phyloP scores from a whole-genome alignment of 1,140 invertebrate genomes.

The Achroia grisella region DNA sequence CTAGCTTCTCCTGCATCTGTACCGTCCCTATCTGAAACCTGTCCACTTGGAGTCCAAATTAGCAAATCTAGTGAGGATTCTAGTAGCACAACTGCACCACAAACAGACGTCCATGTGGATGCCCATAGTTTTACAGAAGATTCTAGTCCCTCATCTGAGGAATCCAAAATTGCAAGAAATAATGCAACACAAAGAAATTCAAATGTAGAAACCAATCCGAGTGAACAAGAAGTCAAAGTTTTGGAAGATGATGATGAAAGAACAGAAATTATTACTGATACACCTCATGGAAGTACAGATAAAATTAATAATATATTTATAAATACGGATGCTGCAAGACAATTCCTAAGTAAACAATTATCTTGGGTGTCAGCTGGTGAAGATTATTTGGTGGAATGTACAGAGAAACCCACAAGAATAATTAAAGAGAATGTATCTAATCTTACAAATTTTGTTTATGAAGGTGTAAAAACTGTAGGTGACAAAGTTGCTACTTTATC shows the following conservation, averaged over 20 bases:
- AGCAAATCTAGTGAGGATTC: constrained; percentile 73
- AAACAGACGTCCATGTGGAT: constrained; percentile 63
- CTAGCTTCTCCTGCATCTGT: constrained; percentile 71
- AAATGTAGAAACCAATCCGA: constrained; percentile 29
- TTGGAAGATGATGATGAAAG: constrained; percentile 44
- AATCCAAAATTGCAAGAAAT: constrained; percentile 63
- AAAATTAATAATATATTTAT: constrained; percentile 81
- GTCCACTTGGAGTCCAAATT: constrained; percentile 65
- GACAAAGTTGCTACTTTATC: constrained; percentile 83
- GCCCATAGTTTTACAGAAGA: constrained; percentile 74
- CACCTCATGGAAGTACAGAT: constrained; percentile 62
- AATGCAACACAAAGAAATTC: constrained; percentile 33
- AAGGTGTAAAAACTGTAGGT: constrained; percentile 83
- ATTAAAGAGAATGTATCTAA: constrained; percentile 84
- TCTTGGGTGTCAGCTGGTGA: constrained; percentile 83
- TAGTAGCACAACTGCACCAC: constrained; percentile 66
- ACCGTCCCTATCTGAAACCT: constrained; percentile 66
- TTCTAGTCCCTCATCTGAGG: constrained; percentile 70
- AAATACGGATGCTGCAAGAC: constrained; percentile 81
- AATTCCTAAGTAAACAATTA: constrained; percentile 81
- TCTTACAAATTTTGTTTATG: constrained; percentile 82
- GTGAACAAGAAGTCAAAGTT: constrained; percentile 24
- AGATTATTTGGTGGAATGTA: constrained; percentile 78
- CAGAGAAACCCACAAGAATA: constrained; percentile 78
- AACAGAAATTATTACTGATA: constrained; percentile 32